Conservation (phyloP, 2,797 vertebrate species). For the Alauda arvensis region DNA sequence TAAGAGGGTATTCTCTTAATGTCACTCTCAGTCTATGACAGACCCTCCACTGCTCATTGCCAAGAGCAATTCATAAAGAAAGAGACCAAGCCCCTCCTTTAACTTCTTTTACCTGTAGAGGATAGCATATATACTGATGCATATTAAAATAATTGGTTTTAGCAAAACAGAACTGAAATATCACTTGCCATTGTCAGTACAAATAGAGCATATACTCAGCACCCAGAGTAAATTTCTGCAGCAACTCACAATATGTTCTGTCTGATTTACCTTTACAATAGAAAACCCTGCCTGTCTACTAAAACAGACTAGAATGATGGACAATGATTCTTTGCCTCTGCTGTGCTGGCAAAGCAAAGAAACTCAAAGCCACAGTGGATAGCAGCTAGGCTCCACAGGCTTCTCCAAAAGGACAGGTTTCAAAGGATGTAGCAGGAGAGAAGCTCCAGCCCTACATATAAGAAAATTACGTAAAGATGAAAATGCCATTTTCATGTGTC, state of each 20-base stretch:
- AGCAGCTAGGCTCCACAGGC: background rate
- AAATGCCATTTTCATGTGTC: background rate
- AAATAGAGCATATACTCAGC: background rate
- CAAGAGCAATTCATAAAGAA: background rate
- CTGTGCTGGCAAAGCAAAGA: background rate
- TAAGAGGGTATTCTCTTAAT: background rate
- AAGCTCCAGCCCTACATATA: background rate
- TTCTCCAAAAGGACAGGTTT: background rate
- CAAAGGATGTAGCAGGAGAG: background rate
- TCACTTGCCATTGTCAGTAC: background rate
- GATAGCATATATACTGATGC: background rate
- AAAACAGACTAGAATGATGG: background rate
- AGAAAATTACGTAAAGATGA: background rate
- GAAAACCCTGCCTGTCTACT: background rate
- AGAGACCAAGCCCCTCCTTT: background rate
- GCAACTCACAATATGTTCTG: background rate
- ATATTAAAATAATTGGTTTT: background rate
- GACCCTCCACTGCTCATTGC: background rate
- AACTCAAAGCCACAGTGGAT: background rate
- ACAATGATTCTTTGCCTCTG: background rate
- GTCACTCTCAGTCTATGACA: background rate
- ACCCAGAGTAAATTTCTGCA: background rate
- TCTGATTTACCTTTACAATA: background rate
- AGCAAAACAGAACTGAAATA: background rate
- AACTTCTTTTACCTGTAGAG: background rate